Conservation (phyloP, 2,888 invertebrate species). For the Alcis repandata region DNA sequence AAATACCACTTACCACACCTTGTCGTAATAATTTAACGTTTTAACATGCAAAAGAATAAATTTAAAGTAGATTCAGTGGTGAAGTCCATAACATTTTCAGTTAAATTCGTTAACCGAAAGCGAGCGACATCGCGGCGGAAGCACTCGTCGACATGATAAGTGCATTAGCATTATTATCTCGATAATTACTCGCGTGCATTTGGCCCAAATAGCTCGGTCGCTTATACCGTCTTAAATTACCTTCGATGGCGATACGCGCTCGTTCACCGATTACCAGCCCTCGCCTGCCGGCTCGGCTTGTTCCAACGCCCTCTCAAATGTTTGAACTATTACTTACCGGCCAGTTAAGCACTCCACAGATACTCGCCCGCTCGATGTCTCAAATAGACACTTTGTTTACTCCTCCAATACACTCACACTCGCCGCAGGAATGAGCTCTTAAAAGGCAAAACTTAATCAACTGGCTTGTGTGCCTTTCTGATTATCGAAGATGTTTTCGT, state of each 20-base stretch:
- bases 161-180: conserved; percentile 87
- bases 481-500: conserved; percentile 62
- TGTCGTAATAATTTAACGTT: neutral
- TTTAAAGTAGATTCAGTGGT: conserved; percentile 8
- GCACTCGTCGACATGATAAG: conserved; percentile 84
- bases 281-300: conserved; percentile 49
- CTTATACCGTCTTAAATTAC: conserved; percentile 80
- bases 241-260: conserved; percentile 67
- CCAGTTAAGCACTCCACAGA: conserved; percentile 65
- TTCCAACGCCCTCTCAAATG: conserved; percentile 67
- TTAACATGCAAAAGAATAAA: neutral
- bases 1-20: neutral
- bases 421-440: conserved; percentile 64
- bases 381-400: conserved; percentile 70
- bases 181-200: conserved; percentile 85
- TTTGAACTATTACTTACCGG: conserved; percentile 79
- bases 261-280: conserved; percentile 65
- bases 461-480: conserved; percentile 62
- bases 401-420: conserved; percentile 60
- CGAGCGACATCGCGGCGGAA: conserved; percentile 73
- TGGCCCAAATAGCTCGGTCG: conserved; percentile 81
- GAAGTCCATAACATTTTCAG: conserved; percentile 51
- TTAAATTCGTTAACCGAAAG: conserved; percentile 61
- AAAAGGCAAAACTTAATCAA: conserved; percentile 73
- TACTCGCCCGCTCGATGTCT: conserved; percentile 57